Evolutionary conservation across 2,113 vertebrate species (phyloP).

Genomic region (Bos taurus): DNA sequence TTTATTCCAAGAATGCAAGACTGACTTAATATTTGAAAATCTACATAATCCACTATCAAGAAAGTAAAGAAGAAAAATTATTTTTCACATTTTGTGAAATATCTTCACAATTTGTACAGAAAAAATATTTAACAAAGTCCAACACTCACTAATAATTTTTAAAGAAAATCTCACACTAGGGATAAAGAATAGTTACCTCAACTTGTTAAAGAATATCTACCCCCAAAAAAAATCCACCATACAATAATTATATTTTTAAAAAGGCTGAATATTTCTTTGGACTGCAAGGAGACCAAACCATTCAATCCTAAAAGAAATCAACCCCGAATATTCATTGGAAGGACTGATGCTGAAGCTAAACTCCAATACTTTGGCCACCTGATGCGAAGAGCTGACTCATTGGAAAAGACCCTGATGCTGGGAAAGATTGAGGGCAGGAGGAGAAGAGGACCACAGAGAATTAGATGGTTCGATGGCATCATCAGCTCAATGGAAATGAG

Average conservation of each 20-base stretch:
- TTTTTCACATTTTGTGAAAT: neutral
- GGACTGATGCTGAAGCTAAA: neutral
- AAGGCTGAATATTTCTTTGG: neutral
- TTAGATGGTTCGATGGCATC: neutral
- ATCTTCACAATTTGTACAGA: neutral
- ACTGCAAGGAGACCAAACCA: neutral
- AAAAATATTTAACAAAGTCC: neutral
- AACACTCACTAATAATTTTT: neutral
- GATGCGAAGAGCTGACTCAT: neutral
- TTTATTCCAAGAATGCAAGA: neutral
- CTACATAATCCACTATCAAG: neutral
- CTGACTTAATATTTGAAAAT: neutral
- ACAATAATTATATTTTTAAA: neutral
- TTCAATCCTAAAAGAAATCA: neutral
- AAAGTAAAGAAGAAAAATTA: neutral
- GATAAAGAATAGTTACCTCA: neutral
- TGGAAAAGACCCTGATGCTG: neutral
- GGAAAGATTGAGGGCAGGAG: neutral
- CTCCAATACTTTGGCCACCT: neutral
- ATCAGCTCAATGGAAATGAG: neutral
- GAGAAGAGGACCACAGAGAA: neutral
- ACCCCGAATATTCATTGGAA: neutral
- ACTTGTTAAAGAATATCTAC: neutral
- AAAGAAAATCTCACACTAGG: neutral
- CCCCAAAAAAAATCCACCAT: neutral